A percentile compares a stretch with the other conserved stretches of the same genome.
These are phyloP conservation scores for Periplaneta americana DNA, from an alignment of 1,140 invertebrate species.

Conservation along the genomic window DNA sequence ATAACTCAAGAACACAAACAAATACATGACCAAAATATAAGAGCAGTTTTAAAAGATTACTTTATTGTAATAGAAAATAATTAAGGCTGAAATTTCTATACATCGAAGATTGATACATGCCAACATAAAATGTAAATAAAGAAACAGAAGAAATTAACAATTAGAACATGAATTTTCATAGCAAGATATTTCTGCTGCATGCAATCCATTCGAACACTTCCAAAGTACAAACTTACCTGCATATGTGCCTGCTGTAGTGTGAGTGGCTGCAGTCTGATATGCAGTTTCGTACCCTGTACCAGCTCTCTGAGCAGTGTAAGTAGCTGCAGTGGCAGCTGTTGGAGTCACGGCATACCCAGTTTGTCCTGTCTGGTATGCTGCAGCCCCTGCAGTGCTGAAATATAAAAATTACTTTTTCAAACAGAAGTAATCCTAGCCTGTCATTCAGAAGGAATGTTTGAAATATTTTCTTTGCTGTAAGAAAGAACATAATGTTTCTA, in stretches of 20 bases:
- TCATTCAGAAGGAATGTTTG: too few relatives aligned
- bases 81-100: not conserved
- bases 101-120: not conserved
- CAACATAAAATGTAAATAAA: not conserved
- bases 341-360: constrained; percentile 77
- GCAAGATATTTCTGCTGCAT: not conserved
- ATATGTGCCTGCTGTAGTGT: constrained; percentile 55
- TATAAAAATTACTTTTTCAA: constrained; percentile 18
- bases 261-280: constrained; percentile 61
- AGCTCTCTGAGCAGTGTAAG: constrained; percentile 68
- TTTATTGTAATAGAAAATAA: not conserved
- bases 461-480: too few relatives aligned
- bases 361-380: constrained; percentile 72
- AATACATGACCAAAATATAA: not conserved
- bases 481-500: too few relatives aligned
- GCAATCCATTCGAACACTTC: not conserved
- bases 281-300: constrained; percentile 70
- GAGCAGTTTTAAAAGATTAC: not conserved
- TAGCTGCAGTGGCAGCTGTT: constrained; percentile 62
- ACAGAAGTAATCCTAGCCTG: too few relatives aligned
- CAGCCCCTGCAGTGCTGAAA: constrained; percentile 54
- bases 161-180: not conserved
- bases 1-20: not conserved
- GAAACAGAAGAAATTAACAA: not conserved
- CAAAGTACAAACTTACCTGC: constrained; percentile 38